A percentile compares a stretch with the other conserved stretches of the same genome.
phyloP scores from a whole-genome alignment of 2,888 invertebrate genomes.

The Hemicrepidius hirtus region DNA sequence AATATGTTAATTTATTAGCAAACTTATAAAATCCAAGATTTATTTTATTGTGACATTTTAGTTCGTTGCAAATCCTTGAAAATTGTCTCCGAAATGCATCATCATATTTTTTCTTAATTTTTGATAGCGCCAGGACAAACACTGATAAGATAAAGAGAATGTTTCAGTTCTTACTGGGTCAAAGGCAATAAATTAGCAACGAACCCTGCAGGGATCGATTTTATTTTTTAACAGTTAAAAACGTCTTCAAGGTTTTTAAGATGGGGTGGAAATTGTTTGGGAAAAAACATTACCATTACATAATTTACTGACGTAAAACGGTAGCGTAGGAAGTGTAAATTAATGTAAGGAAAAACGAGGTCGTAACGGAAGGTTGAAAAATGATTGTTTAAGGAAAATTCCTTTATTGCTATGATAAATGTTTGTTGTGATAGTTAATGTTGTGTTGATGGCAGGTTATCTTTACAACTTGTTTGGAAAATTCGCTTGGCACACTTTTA shows the following conservation, averaged over 20 bases:
- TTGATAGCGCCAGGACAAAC: too few species aligned
- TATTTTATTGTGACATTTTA: not conserved
- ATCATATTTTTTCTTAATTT: not conserved
- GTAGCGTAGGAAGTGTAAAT: too few species aligned
- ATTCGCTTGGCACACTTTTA: not conserved
- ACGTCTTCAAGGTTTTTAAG: too few species aligned
- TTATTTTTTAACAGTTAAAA: too few species aligned
- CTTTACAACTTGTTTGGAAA: not conserved
- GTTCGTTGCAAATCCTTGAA: not conserved
- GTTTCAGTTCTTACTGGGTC: too few species aligned
- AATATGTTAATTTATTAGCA: conserved; percentile 22
- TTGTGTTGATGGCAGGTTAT: not conserved
- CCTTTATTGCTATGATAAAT: conserved; percentile 5
- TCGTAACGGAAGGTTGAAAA: too few species aligned
- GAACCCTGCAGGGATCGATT: too few species aligned
- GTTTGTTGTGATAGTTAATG: conserved; percentile 4
- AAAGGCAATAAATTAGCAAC: too few species aligned
- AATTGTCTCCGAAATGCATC: conserved; percentile 1
- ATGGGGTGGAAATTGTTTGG: too few species aligned
- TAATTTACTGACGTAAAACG: too few species aligned
- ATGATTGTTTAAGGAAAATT: not conserved
- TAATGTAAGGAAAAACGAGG: too few species aligned
- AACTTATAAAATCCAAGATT: conserved; percentile 5
- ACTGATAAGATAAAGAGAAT: conserved; percentile 2
- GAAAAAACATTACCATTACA: too few species aligned